Base-by-base conservation (phyloP, 2,113 vertebrate genomes). In the Phaethon lepturus region DNA sequence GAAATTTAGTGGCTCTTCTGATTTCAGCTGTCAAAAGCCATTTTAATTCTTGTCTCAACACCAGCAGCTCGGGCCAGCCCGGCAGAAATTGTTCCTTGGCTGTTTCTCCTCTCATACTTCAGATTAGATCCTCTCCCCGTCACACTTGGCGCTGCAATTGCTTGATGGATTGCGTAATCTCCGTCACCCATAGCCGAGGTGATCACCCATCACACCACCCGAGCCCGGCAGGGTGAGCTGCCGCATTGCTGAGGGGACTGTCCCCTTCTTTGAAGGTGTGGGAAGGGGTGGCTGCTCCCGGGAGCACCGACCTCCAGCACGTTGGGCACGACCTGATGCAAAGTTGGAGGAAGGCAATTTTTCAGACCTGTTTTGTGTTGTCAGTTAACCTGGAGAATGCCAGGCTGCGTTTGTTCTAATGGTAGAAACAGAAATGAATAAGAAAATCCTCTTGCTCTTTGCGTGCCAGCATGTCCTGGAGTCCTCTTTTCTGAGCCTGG, bases 171-270 rank as follows among this genome's bases (percentile, higher is more conserved):
- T 60, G 28, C 1, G 2, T 9, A 28, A 23, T 33, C 26, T 38
- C 25, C 1, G 0, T 38, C 44, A 12, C 5, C 31, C 9, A 2
- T 3, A 5, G 17, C 75, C 4, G n/a, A n/a, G n/a, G n/a, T n/a
- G n/a, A n/a, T n/a, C n/a, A n/a, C n/a, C n/a, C n/a, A n/a, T n/a
- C n/a, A n/a, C n/a, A n/a, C n/a, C n/a, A n/a, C n/a, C n/a, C n/a
- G 5, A 75, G 58, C 49, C 44, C 14, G 28, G 17, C 87, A 31
- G n/a, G 15, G 22, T 17, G 71, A 88, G 38, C 18, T 44, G 56
- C 49, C 52, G 42, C n/a, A 2, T 4, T 59, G 67, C 31, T 0
- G 0, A 40, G 40, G 50, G 60, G 16, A 45, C 24, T 0, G 3
- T 78, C 12, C 17, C 10, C 11, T 78, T 20, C 53, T 62, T 7